These are phyloP conservation scores for Drosophila virilis DNA, from an alignment of 1,140 invertebrate genomes.

Conservation along the genomic window DNA sequence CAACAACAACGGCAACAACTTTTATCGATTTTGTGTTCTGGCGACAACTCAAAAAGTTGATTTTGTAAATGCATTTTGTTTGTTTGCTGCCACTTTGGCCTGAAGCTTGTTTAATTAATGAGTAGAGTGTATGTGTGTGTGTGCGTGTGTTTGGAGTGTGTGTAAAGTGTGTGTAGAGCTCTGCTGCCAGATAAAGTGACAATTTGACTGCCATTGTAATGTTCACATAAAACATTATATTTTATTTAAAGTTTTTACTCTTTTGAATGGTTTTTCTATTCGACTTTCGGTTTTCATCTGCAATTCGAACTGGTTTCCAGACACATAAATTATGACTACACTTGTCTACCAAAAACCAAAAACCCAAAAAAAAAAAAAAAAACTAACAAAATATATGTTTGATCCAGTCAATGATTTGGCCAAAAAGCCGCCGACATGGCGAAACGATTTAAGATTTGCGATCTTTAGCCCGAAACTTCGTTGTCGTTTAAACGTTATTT, in stretches of 20 bases:
- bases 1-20: slow-evolving; percentile 16
- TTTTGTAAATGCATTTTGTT: slow-evolving; percentile 76
- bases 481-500: slow-evolving; percentile 54
- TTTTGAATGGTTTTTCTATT: neutral
- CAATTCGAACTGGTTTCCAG: slow-evolving; percentile 6
- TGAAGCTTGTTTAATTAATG: slow-evolving; percentile 63
- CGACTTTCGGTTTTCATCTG: slow-evolving; percentile 17
- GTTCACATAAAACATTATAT: neutral
- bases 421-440: slow-evolving; percentile 38
- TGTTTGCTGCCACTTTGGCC: slow-evolving; percentile 60
- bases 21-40: slow-evolving; percentile 61
- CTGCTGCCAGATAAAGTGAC: slow-evolving; percentile 14
- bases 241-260: slow-evolving; percentile 1
- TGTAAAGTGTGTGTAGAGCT: slow-evolving; percentile 5
- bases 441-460: slow-evolving; percentile 34
- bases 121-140: slow-evolving; percentile 29
- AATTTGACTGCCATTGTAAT: slow-evolving; percentile 14
- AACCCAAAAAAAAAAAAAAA: neutral
- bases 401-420: slow-evolving; percentile 7
- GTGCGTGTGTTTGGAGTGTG: slow-evolving; percentile 2
- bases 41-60: slow-evolving; percentile 49
- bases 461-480: slow-evolving; percentile 6
- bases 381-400: neutral
- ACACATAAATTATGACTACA: slow-evolving; percentile 71
- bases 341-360: slow-evolving; percentile 49